Evolutionary conservation across 2,797 vertebrate genomes (phyloP).

Genomic region (Parauchenoglanis ngamensis): DNA sequence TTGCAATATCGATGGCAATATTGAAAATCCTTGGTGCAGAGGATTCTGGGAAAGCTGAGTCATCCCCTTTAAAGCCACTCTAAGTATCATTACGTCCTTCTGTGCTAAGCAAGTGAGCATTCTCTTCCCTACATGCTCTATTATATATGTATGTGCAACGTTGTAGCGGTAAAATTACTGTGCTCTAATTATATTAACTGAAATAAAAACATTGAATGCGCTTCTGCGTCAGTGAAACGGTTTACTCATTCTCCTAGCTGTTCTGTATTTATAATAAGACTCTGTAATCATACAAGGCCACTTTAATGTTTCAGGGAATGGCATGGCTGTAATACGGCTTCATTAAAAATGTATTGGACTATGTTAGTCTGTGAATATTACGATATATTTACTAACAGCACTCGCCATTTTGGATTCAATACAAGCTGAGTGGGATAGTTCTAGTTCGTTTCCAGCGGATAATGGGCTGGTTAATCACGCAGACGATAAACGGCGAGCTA

Average conservation of each 20-base stretch:
- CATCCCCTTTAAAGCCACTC: neutral
- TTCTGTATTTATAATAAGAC: conserved; percentile 15
- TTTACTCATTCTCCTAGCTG: neutral
- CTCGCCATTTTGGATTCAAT: neutral
- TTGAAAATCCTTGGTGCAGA: too few relatives aligned
- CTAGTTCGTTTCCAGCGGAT: neutral
- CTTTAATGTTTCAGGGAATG: conserved; percentile 7
- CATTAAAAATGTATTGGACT: conserved; percentile 30
- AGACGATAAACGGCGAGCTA: neutral
- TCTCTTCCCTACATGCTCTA: neutral
- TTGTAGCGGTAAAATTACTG: neutral
- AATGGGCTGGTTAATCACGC: neutral
- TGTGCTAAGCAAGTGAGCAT: too few relatives aligned
- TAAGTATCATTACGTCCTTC: neutral
- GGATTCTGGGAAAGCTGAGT: too few relatives aligned
- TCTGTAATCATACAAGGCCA: neutral
- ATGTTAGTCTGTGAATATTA: conserved; percentile 33
- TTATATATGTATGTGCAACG: neutral
- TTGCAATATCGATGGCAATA: too few relatives aligned
- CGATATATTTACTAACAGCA: neutral
- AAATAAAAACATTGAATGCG: conserved; percentile 4
- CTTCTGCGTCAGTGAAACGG: neutral
- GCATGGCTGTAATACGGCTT: conserved; percentile 13
- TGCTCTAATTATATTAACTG: neutral
- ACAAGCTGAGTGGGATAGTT: neutral